These are phyloP conservation scores for Limenitis arthemis DNA, from an alignment of 2,888 invertebrate genomes.

Conservation along the genomic window DNA sequence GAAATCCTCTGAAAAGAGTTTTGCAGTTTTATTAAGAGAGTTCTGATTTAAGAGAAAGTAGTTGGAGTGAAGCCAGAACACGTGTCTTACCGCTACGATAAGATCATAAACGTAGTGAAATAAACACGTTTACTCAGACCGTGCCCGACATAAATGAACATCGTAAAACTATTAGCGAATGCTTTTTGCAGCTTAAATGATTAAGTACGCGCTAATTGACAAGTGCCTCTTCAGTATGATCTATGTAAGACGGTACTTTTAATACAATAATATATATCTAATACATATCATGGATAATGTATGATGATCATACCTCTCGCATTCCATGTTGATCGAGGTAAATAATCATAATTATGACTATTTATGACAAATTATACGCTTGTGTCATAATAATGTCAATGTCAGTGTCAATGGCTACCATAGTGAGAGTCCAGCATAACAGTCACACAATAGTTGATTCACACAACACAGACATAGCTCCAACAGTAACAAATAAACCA, in stretches of 20 bases:
- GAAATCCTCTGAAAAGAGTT: not conserved
- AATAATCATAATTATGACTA: not conserved
- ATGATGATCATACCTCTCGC: conserved; percentile 1
- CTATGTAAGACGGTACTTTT: conserved; percentile 16
- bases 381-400: too few relatives aligned
- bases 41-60: conserved; percentile 40
- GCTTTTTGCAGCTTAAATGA: conserved; percentile 25
- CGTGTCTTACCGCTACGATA: conserved; percentile 43
- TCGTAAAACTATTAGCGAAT: conserved; percentile 42
- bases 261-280: conserved; percentile 9
- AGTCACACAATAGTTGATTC: too few relatives aligned
- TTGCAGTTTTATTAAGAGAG: conserved; percentile 10
- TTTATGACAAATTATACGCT: too few relatives aligned
- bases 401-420: too few relatives aligned
- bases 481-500: too few relatives aligned
- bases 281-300: conserved; percentile 9
- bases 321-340: conserved; percentile 1
- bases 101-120: conserved; percentile 44
- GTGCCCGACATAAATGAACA: conserved; percentile 41
- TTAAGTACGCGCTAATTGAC: conserved; percentile 26
- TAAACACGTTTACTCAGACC: conserved; percentile 43
- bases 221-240: conserved; percentile 14
- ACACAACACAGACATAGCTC: too few relatives aligned
- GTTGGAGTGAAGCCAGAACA: conserved; percentile 53
- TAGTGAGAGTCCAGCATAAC: too few relatives aligned